These are phyloP conservation scores for Noctua pronuba DNA, from an alignment of 2,888 invertebrate species.

Conservation along the genomic window DNA sequence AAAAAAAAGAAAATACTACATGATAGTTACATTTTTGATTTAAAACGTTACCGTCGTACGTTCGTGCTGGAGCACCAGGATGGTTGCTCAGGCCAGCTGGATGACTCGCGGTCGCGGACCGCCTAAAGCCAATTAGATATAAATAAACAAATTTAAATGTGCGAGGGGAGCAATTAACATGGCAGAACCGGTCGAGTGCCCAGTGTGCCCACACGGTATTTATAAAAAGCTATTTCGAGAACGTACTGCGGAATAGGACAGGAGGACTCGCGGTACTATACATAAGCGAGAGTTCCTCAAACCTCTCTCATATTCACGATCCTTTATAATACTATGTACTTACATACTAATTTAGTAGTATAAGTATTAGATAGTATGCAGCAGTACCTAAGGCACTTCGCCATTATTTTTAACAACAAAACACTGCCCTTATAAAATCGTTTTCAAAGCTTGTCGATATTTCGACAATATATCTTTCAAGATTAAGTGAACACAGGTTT, in stretches of 20 bases:
- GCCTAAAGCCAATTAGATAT: conserved; percentile 56
- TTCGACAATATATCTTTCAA: not conserved
- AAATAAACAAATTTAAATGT: conserved; percentile 65
- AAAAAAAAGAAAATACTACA: not conserved
- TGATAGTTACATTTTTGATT: not conserved
- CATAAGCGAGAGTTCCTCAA: not conserved
- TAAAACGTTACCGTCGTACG: not conserved
- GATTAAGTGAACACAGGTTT: not conserved
- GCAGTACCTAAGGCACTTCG: not conserved
- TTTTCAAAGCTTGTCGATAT: not conserved
- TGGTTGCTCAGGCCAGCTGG: not conserved
- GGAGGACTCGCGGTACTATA: not conserved
- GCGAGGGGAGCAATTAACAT: conserved; percentile 61
- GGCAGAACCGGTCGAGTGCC: conserved; percentile 40
- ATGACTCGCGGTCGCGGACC: conserved; percentile 16
- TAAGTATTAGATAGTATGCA: not conserved
- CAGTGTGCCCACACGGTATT: conserved; percentile 44
- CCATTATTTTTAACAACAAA: not conserved
- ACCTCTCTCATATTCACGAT: not conserved
- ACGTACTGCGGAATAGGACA: conserved; percentile 16
- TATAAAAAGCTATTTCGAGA: conserved; percentile 63
- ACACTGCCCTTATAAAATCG: not conserved
- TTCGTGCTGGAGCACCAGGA: not conserved
- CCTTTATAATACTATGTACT: not conserved
- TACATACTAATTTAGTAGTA: not conserved